A percentile compares a stretch with the other conserved stretches of the same genome.
phyloP scores from a whole-genome alignment of 2,888 invertebrate genomes.

The Osedax frankpressi region DNA sequence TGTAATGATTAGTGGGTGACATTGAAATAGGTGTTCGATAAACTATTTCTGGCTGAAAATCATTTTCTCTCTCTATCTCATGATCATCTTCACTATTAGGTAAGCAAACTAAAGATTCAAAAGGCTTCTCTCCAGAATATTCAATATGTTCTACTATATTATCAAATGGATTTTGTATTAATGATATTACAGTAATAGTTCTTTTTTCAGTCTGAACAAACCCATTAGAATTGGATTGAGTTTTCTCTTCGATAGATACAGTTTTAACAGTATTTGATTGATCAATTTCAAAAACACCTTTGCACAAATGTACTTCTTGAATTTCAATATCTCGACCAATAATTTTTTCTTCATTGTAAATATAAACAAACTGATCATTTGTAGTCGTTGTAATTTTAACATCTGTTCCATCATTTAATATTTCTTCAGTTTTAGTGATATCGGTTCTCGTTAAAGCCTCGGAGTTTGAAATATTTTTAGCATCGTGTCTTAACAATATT shows the following conservation, averaged over 20 bases:
- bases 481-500: not conserved
- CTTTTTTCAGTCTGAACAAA: not conserved
- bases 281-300: constrained; percentile 19
- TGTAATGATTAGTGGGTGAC: too few species aligned
- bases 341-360: not conserved
- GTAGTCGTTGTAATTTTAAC: constrained; percentile 8
- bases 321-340: constrained; percentile 19
- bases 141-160: too few species aligned
- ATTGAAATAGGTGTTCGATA: too few species aligned
- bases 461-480: not conserved
- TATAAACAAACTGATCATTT: not conserved
- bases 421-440: not conserved
- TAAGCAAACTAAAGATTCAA: too few species aligned
- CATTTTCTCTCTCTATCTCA: too few species aligned
- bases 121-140: too few species aligned
- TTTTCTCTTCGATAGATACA: not conserved
- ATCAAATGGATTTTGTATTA: too few species aligned
- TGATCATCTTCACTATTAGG: too few species aligned
- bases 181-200: not conserved
- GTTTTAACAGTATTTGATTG: constrained; percentile 4
- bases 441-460: not conserved
- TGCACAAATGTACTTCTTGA: constrained; percentile 17
- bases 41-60: too few species aligned
- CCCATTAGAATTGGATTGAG: not conserved
- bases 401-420: constrained; percentile 8